Conservation (phyloP, 2,113 vertebrate genomes). For the Otolemur garnettii region DNA sequence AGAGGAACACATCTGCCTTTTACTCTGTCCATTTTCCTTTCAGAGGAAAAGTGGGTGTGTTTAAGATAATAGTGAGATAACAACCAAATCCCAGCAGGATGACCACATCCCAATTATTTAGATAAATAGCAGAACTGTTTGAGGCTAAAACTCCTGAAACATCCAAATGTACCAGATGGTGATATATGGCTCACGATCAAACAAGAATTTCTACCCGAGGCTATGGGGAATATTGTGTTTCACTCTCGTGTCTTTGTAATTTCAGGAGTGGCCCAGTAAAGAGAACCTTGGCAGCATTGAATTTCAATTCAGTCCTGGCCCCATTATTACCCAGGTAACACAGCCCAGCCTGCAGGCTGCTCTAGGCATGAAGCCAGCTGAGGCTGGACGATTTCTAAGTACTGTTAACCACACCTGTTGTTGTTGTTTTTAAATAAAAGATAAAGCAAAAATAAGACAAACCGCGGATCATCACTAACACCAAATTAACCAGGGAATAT, state of each 20-base stretch:
- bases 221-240: neutral
- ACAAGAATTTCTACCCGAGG: slow-evolving; percentile 50
- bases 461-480: neutral
- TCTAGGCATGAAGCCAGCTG: neutral
- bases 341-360: neutral
- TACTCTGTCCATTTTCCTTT: neutral
- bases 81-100: neutral
- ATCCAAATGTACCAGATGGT: slow-evolving; percentile 48
- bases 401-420: neutral
- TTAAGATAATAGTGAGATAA: slow-evolving; percentile 50
- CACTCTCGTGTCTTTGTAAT: slow-evolving; percentile 44
- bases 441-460: slow-evolving; percentile 50
- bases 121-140: slow-evolving; percentile 64
- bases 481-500: slow-evolving; percentile 39
- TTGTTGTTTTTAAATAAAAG: neutral
- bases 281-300: slow-evolving; percentile 44
- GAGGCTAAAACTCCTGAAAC: slow-evolving; percentile 53
- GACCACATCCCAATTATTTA: slow-evolving; percentile 29
- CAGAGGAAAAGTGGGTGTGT: slow-evolving; percentile 10
- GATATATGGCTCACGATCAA: slow-evolving; percentile 53
- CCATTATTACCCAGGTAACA: neutral
- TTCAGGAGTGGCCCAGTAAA: slow-evolving; percentile 59
- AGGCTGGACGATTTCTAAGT: slow-evolving; percentile 27
- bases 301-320: slow-evolving; percentile 51
- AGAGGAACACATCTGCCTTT: neutral